These are phyloP conservation scores for Polyploca ridens DNA, from an alignment of 2,888 invertebrate species.

Conservation along the genomic window DNA sequence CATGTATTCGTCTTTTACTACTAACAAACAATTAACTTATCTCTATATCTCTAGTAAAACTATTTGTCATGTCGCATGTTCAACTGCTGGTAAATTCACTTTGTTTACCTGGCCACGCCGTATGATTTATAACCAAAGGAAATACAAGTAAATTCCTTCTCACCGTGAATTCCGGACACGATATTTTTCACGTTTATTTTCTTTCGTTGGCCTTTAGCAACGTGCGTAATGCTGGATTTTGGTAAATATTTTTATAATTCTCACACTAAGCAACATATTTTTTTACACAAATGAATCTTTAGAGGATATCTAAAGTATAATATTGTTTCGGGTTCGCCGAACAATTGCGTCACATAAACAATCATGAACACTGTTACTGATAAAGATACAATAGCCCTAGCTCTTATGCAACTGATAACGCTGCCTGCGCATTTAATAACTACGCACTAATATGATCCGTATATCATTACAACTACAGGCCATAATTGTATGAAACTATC, in stretches of 20 bases:
- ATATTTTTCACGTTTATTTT: slow-evolving; percentile 14
- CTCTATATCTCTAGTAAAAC: neutral
- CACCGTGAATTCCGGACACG: neutral
- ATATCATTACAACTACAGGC: slow-evolving; percentile 32
- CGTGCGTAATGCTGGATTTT: slow-evolving; percentile 11
- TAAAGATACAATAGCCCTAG: slow-evolving; percentile 68
- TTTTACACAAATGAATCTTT: slow-evolving; percentile 12
- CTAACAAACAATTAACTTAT: neutral
- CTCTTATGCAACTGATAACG: slow-evolving; percentile 77
- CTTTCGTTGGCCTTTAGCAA: neutral
- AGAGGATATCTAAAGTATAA: slow-evolving; percentile 16
- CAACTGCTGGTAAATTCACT: neutral
- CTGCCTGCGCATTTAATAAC: slow-evolving; percentile 58
- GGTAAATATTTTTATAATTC: slow-evolving; percentile 14
- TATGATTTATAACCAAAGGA: slow-evolving; percentile 7
- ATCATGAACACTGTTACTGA: slow-evolving; percentile 53
- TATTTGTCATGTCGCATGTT: neutral
- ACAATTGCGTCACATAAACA: slow-evolving; percentile 57
- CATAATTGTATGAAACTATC: slow-evolving; percentile 36
- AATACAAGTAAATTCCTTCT: slow-evolving; percentile 4
- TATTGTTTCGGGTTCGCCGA: slow-evolving; percentile 18
- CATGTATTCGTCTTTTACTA: neutral
- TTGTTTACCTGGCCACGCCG: neutral
- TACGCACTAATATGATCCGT: slow-evolving; percentile 42
- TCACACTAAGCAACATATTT: neutral